Evolutionary conservation across 2,797 vertebrate genomes (phyloP).

Genomic region (Luscinia megarhynchos): DNA sequence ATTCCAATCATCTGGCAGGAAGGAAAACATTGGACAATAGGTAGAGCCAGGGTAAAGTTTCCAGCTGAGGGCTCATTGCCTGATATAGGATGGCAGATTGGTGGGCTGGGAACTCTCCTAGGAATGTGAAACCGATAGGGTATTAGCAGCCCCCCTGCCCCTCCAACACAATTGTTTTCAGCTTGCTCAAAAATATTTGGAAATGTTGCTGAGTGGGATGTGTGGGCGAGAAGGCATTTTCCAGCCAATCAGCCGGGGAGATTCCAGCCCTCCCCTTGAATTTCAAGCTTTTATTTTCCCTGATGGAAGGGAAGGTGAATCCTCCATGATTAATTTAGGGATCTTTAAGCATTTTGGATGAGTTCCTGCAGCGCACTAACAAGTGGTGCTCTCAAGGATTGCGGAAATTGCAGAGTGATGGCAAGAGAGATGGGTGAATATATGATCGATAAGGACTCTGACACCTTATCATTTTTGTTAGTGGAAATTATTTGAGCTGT

Average conservation of each 20-base stretch:
- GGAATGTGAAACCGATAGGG: slow-evolving; percentile 70
- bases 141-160: slow-evolving; percentile 61
- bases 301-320: slow-evolving; percentile 48
- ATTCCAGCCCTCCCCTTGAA: slow-evolving; percentile 59
- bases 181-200: slow-evolving; percentile 68
- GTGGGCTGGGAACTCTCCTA: slow-evolving; percentile 68
- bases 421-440: neutral
- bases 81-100: slow-evolving; percentile 60
- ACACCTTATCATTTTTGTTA: neutral
- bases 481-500: slow-evolving; percentile 17
- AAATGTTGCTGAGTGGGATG: slow-evolving; percentile 22
- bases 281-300: slow-evolving; percentile 58
- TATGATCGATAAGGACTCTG: neutral
- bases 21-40: slow-evolving; percentile 63
- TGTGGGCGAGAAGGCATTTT: slow-evolving; percentile 43
- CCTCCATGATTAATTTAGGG: slow-evolving; percentile 17
- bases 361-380: neutral
- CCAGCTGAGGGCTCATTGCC: slow-evolving; percentile 64
- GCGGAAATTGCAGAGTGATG: neutral
- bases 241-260: slow-evolving; percentile 54
- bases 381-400: slow-evolving; percentile 22
- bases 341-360: slow-evolving; percentile 54
- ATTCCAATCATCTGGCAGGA: slow-evolving; percentile 55
- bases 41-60: slow-evolving; percentile 61
- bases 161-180: slow-evolving; percentile 71